phyloP scores from a whole-genome alignment of 2,797 vertebrate genomes.

The Lepilemur ruficaudatus region DNA sequence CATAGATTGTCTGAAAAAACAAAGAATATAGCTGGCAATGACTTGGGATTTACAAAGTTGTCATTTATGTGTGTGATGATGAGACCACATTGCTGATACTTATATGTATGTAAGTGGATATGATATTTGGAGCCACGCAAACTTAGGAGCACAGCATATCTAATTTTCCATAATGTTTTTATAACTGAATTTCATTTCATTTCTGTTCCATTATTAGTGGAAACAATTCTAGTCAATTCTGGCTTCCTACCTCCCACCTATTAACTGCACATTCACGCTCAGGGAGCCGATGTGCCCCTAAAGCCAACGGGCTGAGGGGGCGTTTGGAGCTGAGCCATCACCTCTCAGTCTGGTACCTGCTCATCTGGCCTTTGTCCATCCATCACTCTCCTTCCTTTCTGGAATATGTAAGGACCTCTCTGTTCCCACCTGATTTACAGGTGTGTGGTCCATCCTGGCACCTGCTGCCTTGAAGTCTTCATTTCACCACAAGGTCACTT shows the following conservation, averaged over 20 bases:
- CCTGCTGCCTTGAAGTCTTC: neutral
- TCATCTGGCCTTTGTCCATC: neutral
- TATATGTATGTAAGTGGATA: neutral
- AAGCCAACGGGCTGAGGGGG: rapidly evolving
- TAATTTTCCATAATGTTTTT: neutral
- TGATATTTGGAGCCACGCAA: neutral
- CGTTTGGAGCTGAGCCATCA: neutral
- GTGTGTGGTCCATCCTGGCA: no score
- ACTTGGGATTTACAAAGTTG: neutral
- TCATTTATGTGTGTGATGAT: neutral
- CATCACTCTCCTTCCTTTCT: neutral
- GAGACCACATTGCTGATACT: neutral
- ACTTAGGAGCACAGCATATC: neutral
- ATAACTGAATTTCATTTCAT: neutral
- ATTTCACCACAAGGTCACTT: neutral
- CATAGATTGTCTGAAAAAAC: neutral
- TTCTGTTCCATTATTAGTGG: neutral
- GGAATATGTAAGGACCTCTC: neutral
- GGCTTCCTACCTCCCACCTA: neutral
- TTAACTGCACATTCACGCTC: neutral
- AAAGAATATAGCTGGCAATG: neutral
- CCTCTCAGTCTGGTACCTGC: neutral
- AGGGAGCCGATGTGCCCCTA: rapidly evolving
- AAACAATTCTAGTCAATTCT: neutral
- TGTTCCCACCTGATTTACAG: neutral